These are phyloP conservation scores for Synanthedon tipuliformis DNA, from an alignment of 2,888 invertebrate species.

Conservation along the genomic window DNA sequence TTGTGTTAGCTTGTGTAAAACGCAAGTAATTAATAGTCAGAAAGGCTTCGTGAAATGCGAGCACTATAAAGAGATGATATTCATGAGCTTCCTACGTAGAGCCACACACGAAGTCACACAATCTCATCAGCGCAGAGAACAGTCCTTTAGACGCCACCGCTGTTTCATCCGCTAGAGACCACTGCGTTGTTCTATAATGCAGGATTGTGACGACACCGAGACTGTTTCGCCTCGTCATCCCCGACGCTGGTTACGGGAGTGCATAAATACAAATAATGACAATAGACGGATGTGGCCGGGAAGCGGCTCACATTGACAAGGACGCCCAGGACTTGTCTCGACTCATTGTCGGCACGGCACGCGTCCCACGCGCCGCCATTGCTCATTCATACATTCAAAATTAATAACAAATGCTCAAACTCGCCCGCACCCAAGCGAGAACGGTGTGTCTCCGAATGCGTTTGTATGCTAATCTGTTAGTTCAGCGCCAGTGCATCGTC, in stretches of 20 bases:
- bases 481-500: slow-evolving; percentile 62
- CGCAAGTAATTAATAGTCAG: too few species aligned
- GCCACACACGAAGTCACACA: slow-evolving; percentile 36
- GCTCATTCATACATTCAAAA: slow-evolving; percentile 70
- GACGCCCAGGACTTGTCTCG: slow-evolving; percentile 67
- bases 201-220: slow-evolving; percentile 17
- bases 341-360: slow-evolving; percentile 60
- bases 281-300: slow-evolving; percentile 68
- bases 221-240: slow-evolving; percentile 36
- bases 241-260: slow-evolving; percentile 54
- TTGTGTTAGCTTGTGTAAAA: too few species aligned
- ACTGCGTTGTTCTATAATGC: slow-evolving; percentile 1
- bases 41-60: neutral
- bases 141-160: neutral
- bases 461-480: slow-evolving; percentile 64
- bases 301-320: slow-evolving; percentile 71
- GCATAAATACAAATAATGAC: slow-evolving; percentile 63
- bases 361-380: slow-evolving; percentile 61
- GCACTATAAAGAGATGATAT: neutral
- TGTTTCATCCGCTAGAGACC: neutral
- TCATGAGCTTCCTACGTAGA: slow-evolving; percentile 27
- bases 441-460: slow-evolving; percentile 50
- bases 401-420: slow-evolving; percentile 57
- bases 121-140: slow-evolving; percentile 3
- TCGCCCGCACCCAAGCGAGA: slow-evolving; percentile 62